Percentiles rank a stretch among this genome's conserved stretches.
Evolutionary conservation across 2,113 vertebrate genomes (phyloP).

Genomic region (Nesospiza acunhae): DNA sequence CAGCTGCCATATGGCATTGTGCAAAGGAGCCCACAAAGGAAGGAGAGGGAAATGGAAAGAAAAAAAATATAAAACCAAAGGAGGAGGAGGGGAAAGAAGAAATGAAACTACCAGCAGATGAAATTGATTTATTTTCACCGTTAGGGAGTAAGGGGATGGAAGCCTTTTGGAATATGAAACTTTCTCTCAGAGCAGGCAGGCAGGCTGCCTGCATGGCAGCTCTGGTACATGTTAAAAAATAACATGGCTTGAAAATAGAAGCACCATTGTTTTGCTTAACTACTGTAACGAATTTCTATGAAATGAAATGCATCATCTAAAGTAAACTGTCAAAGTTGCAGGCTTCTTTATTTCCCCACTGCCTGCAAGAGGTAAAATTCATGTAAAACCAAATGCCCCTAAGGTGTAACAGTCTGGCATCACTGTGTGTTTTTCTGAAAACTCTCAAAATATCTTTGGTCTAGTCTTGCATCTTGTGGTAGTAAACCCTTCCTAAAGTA

Average conservation of each 20-base stretch:
- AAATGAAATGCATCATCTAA: slow-evolving; percentile 62
- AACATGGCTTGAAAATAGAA: slow-evolving; percentile 72
- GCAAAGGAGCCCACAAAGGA: slow-evolving; percentile 75
- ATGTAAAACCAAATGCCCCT: neutral
- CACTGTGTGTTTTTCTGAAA: slow-evolving; percentile 8
- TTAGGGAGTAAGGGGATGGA: slow-evolving; percentile 41
- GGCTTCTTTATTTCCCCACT: neutral
- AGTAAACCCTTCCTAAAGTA: slow-evolving; percentile 27
- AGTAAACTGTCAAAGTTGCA: slow-evolving; percentile 10
- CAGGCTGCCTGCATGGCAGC: slow-evolving; percentile 70
- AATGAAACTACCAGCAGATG: slow-evolving; percentile 81
- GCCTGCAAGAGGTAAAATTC: neutral
- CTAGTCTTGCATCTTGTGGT: neutral
- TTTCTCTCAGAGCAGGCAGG: slow-evolving; percentile 44
- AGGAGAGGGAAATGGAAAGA: neutral
- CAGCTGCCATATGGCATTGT: slow-evolving; percentile 95
- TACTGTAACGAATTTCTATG: slow-evolving; percentile 68
- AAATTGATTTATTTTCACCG: slow-evolving; percentile 87
- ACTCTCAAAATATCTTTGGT: slow-evolving; percentile 38
- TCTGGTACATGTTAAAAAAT: slow-evolving; percentile 65
- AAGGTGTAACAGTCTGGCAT: neutral
- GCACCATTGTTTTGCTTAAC: slow-evolving; percentile 74
- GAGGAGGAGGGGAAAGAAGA: neutral
- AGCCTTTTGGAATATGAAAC: slow-evolving; percentile 75
- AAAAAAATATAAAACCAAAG: neutral